Evolutionary conservation across 2,113 vertebrate species (phyloP), one percentile per base, ranked within the genome.

Genomic region (Plestiodon gilberti): DNA sequence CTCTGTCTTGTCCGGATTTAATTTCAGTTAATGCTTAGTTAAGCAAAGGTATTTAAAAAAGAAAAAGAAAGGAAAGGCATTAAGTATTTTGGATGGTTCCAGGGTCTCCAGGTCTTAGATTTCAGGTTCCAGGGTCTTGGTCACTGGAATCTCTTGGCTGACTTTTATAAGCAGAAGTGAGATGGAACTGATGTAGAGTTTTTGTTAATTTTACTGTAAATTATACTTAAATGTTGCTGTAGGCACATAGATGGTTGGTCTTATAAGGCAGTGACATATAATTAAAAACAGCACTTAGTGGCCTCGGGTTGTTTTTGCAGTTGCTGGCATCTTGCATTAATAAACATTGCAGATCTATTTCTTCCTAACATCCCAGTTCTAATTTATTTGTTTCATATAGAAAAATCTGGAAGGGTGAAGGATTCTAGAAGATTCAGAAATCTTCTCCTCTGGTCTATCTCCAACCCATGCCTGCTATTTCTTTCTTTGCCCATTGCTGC

Each of bases 281-380:
- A 33, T n/a, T n/a, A 81, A 0, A 83, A 82, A 17, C 1, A 76
- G 57, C 62, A 61, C 1, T 30, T 30, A 6, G 28, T 48, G 59
- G 69, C 11, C 18, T 71, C 79, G 83, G 17, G 43, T 25, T 69
- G 0, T 69, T 30, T 78, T 78, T 38, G 64, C 33, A 78, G 57
- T 3, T 89, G 87, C 69, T 69, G 61, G 1, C n/a, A 81, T 14
- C 52, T 70, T 87, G 69, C 81, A 71, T n/a, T 87, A 87, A 73
- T 86, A 59, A 81, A 69, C 28, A 83, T 81, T 73, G 2, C n/a
- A 84, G 77, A 64, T 87, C 55, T 87, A 35, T 87, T 90, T 82
- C 30, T 87, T 0, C 0, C 25, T 76, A 85, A 59, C 9, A 15
- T 74, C 73, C 88, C 83, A 52, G 73, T 75, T 87, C 57, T 73